Base-by-base conservation (phyloP, 2,888 invertebrate species). In the Drosophila tripunctata region DNA sequence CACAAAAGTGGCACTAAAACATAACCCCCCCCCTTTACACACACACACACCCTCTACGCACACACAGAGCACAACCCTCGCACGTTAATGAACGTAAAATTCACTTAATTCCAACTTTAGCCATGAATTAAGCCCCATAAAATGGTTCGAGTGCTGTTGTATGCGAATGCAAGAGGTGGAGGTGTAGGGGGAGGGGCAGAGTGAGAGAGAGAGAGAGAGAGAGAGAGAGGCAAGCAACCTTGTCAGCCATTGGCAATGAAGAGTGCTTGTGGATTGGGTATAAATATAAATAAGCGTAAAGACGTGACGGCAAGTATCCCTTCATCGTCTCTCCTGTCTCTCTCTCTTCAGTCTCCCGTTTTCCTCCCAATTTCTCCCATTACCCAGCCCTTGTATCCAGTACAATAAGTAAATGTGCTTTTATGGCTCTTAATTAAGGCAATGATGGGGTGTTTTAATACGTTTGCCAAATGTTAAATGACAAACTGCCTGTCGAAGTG, bases 401-500 rank as follows among this genome's bases (percentile, higher is more conserved):
- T 71, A 88, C 89, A 89, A 87, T 88, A 88, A 88, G 89, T 88
- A 90, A 90, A 90, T 90, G 90, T 88, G 88, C 88, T 90, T 89
- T 90, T 89, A 90, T 90, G 89, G 90, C 89, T 90, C 90, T 90
- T 90, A 90, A 90, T 90, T 90, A 90, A 90, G 90, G 90, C 90
- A 86, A 89, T 90, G 90, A 90, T 90, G 89, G 90, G 90, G 90
- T 89, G 90, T 89, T 90, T 89, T 90, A 90, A 90, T 90, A 90
- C 90, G 88, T 90, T 90, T 89, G 88, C 85, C 86, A 88, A 89
- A 88, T 89, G 84, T 87, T 90, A 85, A 89, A 89, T 88, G 89
- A 88, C 87, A 80, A 84, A 74, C 74, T 60, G 74, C 63, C 70
- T 66, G 70, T 54, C 57, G 56, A 45, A 56, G 60, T 54, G 67